Evolutionary conservation across 2,797 vertebrate genomes (phyloP), one percentile per base, ranked within the genome.

Genomic region (Gymnodraco acuticeps): DNA sequence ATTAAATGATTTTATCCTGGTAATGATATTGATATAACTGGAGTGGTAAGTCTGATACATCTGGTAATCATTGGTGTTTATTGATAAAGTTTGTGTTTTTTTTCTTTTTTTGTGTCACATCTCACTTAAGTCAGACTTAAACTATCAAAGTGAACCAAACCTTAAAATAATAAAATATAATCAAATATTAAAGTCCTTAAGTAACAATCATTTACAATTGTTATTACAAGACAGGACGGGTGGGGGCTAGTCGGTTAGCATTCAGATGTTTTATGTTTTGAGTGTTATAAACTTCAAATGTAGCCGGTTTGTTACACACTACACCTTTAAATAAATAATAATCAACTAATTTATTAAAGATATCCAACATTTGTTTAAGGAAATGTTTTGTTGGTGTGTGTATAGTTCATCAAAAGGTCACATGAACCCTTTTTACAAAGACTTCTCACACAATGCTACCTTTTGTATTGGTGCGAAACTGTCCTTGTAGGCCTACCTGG

Each of bases 31-130:
- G 51, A 64, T 75, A 16, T 67, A 56, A 62, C 54, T 66, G 61
- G 54, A 78, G 45, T 79, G 87, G 88, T 93, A 89, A 90, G 85
- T 92, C 56, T 61, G 19, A 54, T 51, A 56, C 13, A 64, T 58
- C 10, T 31, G 10, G 5, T 41, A 54, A 45, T 45, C 0, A 27
- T 41, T 47, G 12, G 38, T 51, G 27, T 17, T 23, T 6, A 17
- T 7, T 38, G 33, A 38, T 38, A 1, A 38, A 27, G 27, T 41
- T 33, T 41, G 3, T 41, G 4, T 46, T 52, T n/a, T 0, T 11
- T 33, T 17, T 31, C 31, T 48, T 17, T 17, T 42, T 52, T 48
- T 17, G 23, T 64, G 56, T 46, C 31, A 50, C 7, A 62, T n/a
- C 0, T 69, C 3, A 55, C 5, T 54, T 10, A 27, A 2, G 42